phyloP scores from a whole-genome alignment of 2,888 invertebrate genomes.

The Tipula unca region DNA sequence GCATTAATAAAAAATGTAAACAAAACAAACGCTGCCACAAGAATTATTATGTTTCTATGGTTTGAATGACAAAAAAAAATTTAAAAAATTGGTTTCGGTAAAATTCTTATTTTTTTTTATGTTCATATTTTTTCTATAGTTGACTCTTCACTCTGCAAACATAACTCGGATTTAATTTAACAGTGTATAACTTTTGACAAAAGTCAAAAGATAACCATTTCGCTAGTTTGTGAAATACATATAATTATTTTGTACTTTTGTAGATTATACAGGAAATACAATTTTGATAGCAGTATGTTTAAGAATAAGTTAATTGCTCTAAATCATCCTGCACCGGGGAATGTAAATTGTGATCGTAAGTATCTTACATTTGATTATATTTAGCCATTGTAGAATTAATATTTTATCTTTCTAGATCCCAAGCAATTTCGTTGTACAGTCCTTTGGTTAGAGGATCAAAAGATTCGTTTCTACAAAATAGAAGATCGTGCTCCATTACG shows the following conservation, averaged over 20 bases:
- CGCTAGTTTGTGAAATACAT: neutral
- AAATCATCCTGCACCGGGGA: conserved; percentile 64
- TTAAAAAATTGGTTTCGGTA: too few species aligned
- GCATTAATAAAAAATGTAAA: too few species aligned
- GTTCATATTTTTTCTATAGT: too few species aligned
- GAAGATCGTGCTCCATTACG: conserved; percentile 70
- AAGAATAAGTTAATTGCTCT: conserved; percentile 68
- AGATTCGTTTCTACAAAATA: conserved; percentile 78
- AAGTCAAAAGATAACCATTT: neutral
- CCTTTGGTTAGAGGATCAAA: conserved; percentile 89
- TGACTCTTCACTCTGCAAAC: too few species aligned
- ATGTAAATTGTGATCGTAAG: conserved; percentile 63
- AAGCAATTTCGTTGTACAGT: conserved; percentile 70
- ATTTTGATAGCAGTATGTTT: conserved; percentile 50
- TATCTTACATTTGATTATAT: neutral
- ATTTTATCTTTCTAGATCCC: conserved; percentile 50
- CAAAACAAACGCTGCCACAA: too few species aligned
- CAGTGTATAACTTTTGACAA: neutral
- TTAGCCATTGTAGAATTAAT: neutral
- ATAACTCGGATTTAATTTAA: too few species aligned
- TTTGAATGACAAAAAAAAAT: too few species aligned
- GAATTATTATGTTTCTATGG: too few species aligned
- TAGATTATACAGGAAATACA: neutral
- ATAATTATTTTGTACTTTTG: neutral
- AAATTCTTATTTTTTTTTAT: too few species aligned